Base-by-base conservation (phyloP, 2,797 vertebrate species). In the Acanthurus tractus region DNA sequence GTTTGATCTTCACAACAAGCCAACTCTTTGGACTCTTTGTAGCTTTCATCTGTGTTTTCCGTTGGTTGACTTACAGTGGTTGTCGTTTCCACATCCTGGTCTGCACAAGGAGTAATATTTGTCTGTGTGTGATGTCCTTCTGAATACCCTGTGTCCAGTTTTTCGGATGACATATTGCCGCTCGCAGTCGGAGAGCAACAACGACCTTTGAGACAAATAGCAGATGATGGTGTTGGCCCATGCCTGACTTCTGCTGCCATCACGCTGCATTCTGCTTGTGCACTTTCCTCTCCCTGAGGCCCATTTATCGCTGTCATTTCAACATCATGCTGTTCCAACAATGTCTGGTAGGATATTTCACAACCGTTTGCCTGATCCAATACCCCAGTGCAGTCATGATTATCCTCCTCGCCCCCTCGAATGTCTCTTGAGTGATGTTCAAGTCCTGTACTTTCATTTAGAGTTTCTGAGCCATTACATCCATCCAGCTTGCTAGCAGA, bases 331-430 rank as follows among this genome's bases (percentile, higher is more conserved):
- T 72, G 75, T 59, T 83, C 84, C 70, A 76, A 45, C 53, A 53
- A 54, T 67, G 81, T 88, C 86, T 92, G 90, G 73, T 74, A 42
- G 66, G 78, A 55, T 70, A 68, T 84, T 89, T 90, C 82, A 82
- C 83, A 71, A 82, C 57, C 63, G 13, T n/a, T 10, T 62, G 45
- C 36, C 67, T 70, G 73, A 78, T 87, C 87, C 83, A 68, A 52
- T 46, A 44, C 25, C 74, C 62, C 63, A 38, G 44, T 23, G 29
- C 48, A 57, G 62, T 44, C 42, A 40, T 72, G 50, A 49, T 46
- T 53, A 73, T 86, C 83, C 36, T 62, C 56, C 55, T 81, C 72
- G 70, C 45, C 78, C 76, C 71, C 79, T 64, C 46, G 20, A 68
- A 62, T 54, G 53, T 74, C 67, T 81, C 69, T 62, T 48, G 74